phyloP scores from a whole-genome alignment of 23 tunicate species.

The Phallusia fumigata region DNA sequence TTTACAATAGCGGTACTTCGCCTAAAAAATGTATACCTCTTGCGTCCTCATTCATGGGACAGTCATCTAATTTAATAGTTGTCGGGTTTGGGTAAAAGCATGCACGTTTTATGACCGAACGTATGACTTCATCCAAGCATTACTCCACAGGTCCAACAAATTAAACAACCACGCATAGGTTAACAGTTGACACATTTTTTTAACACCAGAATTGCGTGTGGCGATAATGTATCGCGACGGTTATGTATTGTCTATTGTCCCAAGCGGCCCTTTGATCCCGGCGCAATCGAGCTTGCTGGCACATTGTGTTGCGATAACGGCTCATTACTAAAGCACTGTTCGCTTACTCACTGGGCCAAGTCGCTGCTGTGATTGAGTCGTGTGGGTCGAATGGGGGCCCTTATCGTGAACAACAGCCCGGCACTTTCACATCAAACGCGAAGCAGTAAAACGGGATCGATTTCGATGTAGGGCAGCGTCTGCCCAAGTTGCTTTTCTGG shows the following conservation, averaged over 20 bases:
- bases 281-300: slow-evolving; percentile 10
- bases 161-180: too few species aligned
- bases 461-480: too few species aligned
- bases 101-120: too few species aligned
- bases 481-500: not conserved
- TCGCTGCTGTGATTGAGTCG: slow-evolving; percentile 5
- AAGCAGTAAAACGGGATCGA: too few species aligned
- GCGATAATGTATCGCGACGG: not conserved
- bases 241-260: not conserved
- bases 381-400: not conserved
- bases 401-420: slow-evolving; percentile 3
- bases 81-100: too few species aligned
- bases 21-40: too few species aligned
- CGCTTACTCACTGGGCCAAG: not conserved
- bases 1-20: not conserved
- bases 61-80: too few species aligned
- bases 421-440: slow-evolving; percentile 7
- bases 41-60: too few species aligned
- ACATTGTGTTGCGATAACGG: slow-evolving; percentile 2
- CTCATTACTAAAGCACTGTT: slow-evolving; percentile 1
- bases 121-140: too few species aligned
- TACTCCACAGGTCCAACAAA: too few species aligned
- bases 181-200: too few species aligned
- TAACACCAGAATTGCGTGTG: not conserved
- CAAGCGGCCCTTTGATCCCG: slow-evolving; percentile 1